These are phyloP conservation scores for Sebastes steindachneri DNA, from an alignment of 2,797 vertebrate genomes.

Conservation along the genomic window DNA sequence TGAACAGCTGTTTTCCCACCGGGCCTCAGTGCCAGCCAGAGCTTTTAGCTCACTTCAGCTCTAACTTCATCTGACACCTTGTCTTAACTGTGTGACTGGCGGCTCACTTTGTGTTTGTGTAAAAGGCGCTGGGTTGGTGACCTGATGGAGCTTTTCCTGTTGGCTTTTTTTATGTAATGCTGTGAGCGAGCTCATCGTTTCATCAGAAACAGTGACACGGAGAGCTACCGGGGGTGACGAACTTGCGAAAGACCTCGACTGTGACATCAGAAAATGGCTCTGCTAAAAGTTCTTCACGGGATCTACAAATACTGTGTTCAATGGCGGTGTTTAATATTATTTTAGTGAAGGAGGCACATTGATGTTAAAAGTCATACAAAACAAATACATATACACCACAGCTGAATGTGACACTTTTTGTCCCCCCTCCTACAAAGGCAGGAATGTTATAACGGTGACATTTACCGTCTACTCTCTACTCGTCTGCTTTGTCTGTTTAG, in stretches of 20 bases:
- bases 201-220: neutral
- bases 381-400: neutral
- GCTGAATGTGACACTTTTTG: constrained; percentile 26
- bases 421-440: constrained; percentile 14
- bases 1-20: constrained; percentile 61
- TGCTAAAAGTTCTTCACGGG: neutral
- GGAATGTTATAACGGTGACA: constrained; percentile 61
- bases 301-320: neutral
- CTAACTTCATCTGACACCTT: constrained; percentile 73
- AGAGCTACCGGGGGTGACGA: neutral
- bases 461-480: constrained; percentile 47
- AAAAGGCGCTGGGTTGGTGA: constrained; percentile 56
- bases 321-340: neutral
- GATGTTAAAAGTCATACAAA: neutral
- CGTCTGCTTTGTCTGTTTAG: constrained; percentile 52
- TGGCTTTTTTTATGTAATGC: constrained; percentile 23
- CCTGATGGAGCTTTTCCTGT: constrained; percentile 49
- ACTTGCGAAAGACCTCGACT: neutral
- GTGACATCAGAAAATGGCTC: constrained; percentile 14
- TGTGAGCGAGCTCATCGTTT: constrained; percentile 19
- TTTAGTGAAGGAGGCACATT: neutral
- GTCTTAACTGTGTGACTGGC: constrained; percentile 62
- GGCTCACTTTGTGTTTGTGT: constrained; percentile 59
- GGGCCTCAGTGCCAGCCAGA: constrained; percentile 58
- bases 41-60: constrained; percentile 66